Base-by-base conservation (phyloP, 1,140 invertebrate species). In the Apocrypta bakeri region DNA sequence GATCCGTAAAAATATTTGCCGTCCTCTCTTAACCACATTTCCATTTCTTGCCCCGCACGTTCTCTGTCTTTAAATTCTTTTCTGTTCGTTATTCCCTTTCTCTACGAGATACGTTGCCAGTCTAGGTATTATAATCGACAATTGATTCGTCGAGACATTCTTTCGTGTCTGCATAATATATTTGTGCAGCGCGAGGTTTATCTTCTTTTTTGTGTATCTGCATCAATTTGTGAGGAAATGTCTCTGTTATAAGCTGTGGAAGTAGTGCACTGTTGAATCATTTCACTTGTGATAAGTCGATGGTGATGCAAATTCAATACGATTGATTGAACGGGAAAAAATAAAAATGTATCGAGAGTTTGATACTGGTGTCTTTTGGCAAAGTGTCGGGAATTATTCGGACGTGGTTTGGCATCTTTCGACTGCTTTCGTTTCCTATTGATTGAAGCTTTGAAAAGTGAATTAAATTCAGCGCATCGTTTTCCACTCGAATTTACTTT, bases 231-330 rank as follows among this genome's bases (percentile, higher is more conserved):
- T 21, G n/a, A 72, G 48, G 48, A 72, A 72, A 40, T 21, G 69
- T 72, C 69, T 72, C 33, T n/a, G 42, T 72, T 72, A n/a, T n/a
- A 72, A 72, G 69, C 37, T 9, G n/a, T n/a, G 69, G 17, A 37
- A 9, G 33, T 25, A 33, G 42, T 17, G 31, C n/a, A n/a, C 8
- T 2, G 24, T 9, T 72, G 33, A 72, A 72, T 72, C 42, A 72
- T 72, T 72, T 72, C n/a, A 14, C 27, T 29, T 14, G 1, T 21
- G 17, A 6, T 6, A 21, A 56, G 48, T 56, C 48, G 48, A 21
- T 56, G 17, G 7, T 56, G 21, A 56, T 56, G 48, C 48, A 56
- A 56, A 56, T 56, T n/a, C 1, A n/a, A 56, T 56, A 6, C 48
- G 48, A 56, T 1, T 56, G 48, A 56, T 56, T 56, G 48, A n/a